Percentiles rank a stretch among this genome's conserved stretches.
Conservation (phyloP, 2,888 invertebrate genomes). For the Serrognathus titanus region DNA sequence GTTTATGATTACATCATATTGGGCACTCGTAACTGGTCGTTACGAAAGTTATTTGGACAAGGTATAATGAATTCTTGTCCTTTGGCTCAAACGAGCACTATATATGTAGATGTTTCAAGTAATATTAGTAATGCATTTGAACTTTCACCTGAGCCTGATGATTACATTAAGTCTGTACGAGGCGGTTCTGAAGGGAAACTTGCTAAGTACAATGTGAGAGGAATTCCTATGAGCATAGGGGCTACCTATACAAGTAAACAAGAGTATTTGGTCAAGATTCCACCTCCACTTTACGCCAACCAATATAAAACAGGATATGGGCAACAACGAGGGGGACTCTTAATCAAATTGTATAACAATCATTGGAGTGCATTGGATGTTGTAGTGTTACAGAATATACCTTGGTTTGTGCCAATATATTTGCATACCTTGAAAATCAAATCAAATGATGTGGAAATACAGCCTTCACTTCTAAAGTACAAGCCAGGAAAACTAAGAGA, state of each 20-base stretch:
- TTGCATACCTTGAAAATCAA: conserved; percentile 77
- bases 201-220: conserved; percentile 64
- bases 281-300: conserved; percentile 72
- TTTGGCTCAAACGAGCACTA: conserved; percentile 69
- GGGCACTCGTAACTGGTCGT: conserved; percentile 74
- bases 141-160: conserved; percentile 61
- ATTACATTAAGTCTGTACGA: conserved; percentile 57
- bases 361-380: conserved; percentile 73
- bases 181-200: conserved; percentile 66
- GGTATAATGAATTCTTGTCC: conserved; percentile 80
- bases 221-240: conserved; percentile 62
- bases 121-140: conserved; percentile 62
- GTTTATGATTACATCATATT: conserved; percentile 79
- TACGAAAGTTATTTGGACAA: conserved; percentile 82
- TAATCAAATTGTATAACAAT: conserved; percentile 79
- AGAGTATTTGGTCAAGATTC: conserved; percentile 54
- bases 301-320: conserved; percentile 82
- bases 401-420: conserved; percentile 82
- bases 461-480: conserved; percentile 58
- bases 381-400: conserved; percentile 84
- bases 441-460: conserved; percentile 56
- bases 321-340: conserved; percentile 86
- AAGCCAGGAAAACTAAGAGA: conserved; percentile 80
- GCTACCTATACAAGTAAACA: conserved; percentile 54
- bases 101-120: conserved; percentile 76